Evolutionary conservation across 2,888 invertebrate species (phyloP), one percentile per base, ranked within the genome.

Genomic region (Yponomeuta cagnagella): DNA sequence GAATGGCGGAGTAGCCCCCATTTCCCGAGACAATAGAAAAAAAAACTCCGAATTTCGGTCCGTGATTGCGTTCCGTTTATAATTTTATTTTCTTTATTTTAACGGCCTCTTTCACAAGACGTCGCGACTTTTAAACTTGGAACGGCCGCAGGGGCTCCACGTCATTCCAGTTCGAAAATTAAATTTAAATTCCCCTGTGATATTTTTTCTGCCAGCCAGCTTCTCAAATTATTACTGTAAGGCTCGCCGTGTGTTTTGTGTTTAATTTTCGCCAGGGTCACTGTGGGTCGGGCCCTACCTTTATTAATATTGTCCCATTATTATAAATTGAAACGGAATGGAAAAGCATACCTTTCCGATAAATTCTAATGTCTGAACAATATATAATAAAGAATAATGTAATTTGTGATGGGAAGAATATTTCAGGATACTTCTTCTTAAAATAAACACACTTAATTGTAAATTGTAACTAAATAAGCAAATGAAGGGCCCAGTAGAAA

Each of bases 101-200:
- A 76, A 77, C 76, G 75, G 77, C 75, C 76, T 78, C 80, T 84
- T 85, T 82, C 78, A 77, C 76, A 83, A 82, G 82, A 84, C 79
- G 79, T 82, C 82, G 77, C 76, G 77, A 79, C 79, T 80, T 81
- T 86, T 83, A 84, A 88, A 89, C 84, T 87, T 85, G 77, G 80
- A 83, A 79, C 79, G 71, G 85, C 87, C 87, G 79, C 85, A 79
- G 80, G 89, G 89, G 84, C 89, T 86, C n/a, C 86, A 86, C 87
- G 88, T 87, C 85, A 86, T 89, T 89, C 78, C 83, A 80, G 86
- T 86, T 87, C 83, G 85, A 85, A 91, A 91, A 91, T 92, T 91
- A 90, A 92, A 91, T 92, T 92, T 89, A 87, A 89, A 87, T 88
- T 89, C 92, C 90, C 90, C 84, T 82, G 81, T 82, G 66, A 63